Evolutionary conservation across 1,140 invertebrate genomes (phyloP).

Genomic region (Bombus confusus): DNA sequence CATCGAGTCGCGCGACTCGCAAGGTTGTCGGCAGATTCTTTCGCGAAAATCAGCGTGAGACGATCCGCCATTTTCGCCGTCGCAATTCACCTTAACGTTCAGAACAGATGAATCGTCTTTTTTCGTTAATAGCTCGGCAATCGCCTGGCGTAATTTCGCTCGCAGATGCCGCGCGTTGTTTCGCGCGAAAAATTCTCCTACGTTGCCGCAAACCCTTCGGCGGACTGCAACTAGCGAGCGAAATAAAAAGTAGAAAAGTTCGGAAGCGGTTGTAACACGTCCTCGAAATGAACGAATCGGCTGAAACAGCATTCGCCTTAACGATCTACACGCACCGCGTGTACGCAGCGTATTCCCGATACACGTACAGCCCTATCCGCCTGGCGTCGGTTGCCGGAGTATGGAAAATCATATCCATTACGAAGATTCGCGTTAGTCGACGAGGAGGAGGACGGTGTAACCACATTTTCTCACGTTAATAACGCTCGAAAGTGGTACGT

Average conservation of each 20-base stretch:
- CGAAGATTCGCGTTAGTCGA: slow-evolving; percentile 22
- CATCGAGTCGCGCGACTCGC: neutral
- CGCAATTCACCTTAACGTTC: neutral
- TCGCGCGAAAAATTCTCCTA: slow-evolving; percentile 1
- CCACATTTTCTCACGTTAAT: slow-evolving; percentile 75
- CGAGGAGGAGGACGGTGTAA: neutral
- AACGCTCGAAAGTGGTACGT: slow-evolving; percentile 50
- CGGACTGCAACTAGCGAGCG: too few species aligned
- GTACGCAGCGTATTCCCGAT: neutral
- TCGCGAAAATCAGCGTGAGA: slow-evolving; percentile 19
- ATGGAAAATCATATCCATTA: slow-evolving; percentile 54
- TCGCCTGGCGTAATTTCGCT: slow-evolving; percentile 7
- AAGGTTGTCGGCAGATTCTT: neutral
- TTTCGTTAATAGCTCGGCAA: slow-evolving; percentile 12
- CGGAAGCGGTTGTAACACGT: slow-evolving; percentile 35
- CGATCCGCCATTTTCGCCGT: neutral
- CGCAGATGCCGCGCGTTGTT: neutral
- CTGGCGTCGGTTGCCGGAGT: neutral
- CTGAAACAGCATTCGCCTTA: slow-evolving; percentile 30
- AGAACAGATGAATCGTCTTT: neutral
- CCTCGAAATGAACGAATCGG: slow-evolving; percentile 30
- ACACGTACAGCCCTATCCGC: neutral
- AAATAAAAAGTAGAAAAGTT: neutral
- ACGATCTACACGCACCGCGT: slow-evolving; percentile 38
- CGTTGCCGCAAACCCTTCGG: neutral